Conservation (phyloP, 2,113 vertebrate species). For the Chaetura pelagica region DNA sequence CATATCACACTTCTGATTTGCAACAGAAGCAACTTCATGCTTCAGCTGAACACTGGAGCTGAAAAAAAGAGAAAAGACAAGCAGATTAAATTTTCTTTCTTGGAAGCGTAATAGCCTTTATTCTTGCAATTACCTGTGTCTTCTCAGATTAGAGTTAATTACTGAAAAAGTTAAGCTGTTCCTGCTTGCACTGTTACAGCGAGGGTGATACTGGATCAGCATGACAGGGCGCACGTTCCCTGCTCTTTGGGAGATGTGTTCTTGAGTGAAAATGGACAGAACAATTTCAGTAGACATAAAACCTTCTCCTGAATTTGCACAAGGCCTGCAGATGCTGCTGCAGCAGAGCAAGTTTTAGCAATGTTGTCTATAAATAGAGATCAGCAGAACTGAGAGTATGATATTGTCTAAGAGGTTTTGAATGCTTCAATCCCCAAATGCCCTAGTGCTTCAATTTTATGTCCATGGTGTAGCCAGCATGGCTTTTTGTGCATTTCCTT, state of each 20-base stretch:
- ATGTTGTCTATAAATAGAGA: background rate
- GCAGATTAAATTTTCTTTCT: background rate
- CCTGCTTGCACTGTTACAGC: background rate
- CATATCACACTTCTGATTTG: background rate
- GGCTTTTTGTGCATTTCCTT: rapidly evolving
- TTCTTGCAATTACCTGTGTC: conserved; percentile 10
- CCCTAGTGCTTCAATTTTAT: background rate
- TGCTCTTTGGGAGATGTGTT: background rate
- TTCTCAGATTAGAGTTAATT: conserved; percentile 31
- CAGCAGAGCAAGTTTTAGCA: background rate
- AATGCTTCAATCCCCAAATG: background rate
- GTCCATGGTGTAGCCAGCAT: background rate
- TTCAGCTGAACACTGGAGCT: background rate
- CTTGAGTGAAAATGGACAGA: background rate
- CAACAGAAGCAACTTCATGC: background rate
- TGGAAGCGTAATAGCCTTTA: background rate
- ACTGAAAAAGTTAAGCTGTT: background rate
- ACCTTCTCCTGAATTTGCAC: background rate
- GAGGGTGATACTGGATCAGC: background rate
- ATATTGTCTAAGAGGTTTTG: background rate
- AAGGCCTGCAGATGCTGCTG: background rate
- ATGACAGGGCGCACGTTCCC: background rate
- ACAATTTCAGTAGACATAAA: background rate
- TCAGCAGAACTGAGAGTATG: background rate
- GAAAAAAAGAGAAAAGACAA: background rate